A percentile compares a stretch with the other conserved stretches of the same genome.
Evolutionary conservation across 2,113 vertebrate genomes (phyloP).

Genomic region (Pithys albifrons): DNA sequence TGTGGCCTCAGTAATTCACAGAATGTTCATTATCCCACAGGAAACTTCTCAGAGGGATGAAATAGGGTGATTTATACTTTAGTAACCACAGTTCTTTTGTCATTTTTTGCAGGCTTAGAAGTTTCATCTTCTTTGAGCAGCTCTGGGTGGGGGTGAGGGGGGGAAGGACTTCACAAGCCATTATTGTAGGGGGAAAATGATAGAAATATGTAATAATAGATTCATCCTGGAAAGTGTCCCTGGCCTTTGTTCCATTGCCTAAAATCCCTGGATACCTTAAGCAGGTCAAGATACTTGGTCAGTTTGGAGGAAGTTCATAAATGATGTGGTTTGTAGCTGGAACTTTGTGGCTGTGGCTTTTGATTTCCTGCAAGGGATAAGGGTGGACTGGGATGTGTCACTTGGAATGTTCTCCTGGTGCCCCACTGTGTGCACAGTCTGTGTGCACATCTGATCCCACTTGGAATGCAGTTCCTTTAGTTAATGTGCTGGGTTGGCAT

Average conservation of each 20-base stretch:
- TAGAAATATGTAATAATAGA: neutral
- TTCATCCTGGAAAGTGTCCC: neutral
- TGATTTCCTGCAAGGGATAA: neutral
- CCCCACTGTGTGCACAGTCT: neutral
- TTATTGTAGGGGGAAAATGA: fast-evolving
- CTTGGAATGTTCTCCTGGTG: neutral
- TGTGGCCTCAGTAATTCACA: neutral
- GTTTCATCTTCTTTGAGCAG: neutral
- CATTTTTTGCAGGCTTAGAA: neutral
- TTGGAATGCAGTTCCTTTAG: no score
- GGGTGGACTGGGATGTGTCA: neutral
- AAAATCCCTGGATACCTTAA: neutral
- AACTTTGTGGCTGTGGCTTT: neutral
- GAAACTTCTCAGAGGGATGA: neutral
- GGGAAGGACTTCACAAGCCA: neutral
- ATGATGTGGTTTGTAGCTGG: neutral
- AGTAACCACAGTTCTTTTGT: neutral
- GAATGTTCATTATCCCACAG: neutral
- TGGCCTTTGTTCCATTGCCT: neutral
- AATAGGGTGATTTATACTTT: neutral
- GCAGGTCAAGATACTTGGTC: no score
- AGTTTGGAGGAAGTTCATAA: neutral
- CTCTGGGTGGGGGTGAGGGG: neutral
- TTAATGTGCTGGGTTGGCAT: neutral
- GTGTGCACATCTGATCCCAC: neutral